phyloP scores from a whole-genome alignment of 30 jellyfish, hydroid and myxozoan genomes.

The Hydractinia symbiolongicarpus region DNA sequence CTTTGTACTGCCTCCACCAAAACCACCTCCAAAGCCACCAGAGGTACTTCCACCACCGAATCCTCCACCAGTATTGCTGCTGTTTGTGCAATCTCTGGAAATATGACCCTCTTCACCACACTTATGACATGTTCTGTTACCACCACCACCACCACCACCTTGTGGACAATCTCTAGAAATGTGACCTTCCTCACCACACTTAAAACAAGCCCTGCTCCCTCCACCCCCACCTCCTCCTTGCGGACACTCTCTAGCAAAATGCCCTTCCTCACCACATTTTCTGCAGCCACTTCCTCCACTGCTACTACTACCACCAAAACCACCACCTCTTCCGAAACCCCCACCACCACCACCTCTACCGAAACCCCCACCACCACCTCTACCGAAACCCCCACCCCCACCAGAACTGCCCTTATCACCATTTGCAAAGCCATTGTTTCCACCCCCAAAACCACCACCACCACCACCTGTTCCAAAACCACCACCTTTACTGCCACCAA shows the following conservation, averaged over 20 bases:
- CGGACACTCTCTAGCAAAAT: constrained; percentile 47
- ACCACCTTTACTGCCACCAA: neutral
- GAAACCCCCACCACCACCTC: constrained; percentile 23
- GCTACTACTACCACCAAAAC: constrained; percentile 25
- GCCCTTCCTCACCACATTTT: constrained; percentile 40
- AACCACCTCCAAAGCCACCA: constrained; percentile 58
- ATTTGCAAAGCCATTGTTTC: neutral
- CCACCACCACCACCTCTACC: constrained; percentile 45
- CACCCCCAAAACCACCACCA: neutral
- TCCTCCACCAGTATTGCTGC: constrained; percentile 50
- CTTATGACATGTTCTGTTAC: constrained; percentile 36
- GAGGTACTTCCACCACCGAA: constrained; percentile 27
- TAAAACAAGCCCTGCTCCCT: constrained; percentile 27
- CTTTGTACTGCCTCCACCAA: constrained; percentile 46
- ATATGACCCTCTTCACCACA: constrained; percentile 56
- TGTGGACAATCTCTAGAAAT: constrained; percentile 39
- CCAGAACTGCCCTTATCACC: neutral
- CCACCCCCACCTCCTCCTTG: constrained; percentile 47
- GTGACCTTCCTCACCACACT: constrained; percentile 45
- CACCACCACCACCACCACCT: neutral
- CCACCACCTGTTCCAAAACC: constrained; percentile 16
- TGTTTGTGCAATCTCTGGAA: constrained; percentile 50
- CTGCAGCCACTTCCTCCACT: constrained; percentile 33
- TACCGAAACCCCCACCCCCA: neutral
- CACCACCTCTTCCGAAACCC: constrained; percentile 35